Conservation (phyloP, 2,888 invertebrate species). For the Oligia strigilis region DNA sequence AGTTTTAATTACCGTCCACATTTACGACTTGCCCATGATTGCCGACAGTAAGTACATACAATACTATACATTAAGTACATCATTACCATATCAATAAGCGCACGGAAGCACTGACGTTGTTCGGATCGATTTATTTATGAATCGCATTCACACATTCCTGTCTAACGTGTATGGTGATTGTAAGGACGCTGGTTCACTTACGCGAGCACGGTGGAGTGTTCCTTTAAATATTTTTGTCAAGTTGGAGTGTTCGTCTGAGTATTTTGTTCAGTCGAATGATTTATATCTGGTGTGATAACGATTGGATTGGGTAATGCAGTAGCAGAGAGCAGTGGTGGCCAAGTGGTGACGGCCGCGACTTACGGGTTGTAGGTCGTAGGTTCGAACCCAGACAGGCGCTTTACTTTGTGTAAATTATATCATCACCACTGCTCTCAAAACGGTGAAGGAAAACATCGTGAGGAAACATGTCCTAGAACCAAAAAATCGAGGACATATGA, state of each 20-base stretch:
- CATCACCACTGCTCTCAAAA: too few species aligned
- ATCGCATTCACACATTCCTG: conserved; percentile 72
- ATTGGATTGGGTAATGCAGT: not conserved
- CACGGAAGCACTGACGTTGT: conserved; percentile 68
- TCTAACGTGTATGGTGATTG: conserved; percentile 65
- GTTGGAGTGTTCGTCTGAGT: not conserved
- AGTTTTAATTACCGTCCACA: conserved; percentile 32
- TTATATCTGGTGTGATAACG: not conserved
- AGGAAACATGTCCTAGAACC: too few species aligned
- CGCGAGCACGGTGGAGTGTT: conserved; percentile 15
- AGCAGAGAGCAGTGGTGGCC: not conserved
- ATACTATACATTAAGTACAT: conserved; percentile 56
- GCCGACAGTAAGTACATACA: conserved; percentile 45
- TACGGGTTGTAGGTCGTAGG: too few species aligned
- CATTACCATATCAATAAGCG: conserved; percentile 72
- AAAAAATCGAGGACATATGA: too few species aligned
- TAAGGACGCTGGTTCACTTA: conserved; percentile 40
- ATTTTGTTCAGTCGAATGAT: not conserved
- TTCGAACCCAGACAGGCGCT: too few species aligned
- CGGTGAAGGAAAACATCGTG: too few species aligned
- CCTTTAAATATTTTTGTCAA: not conserved
- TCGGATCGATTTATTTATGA: conserved; percentile 73
- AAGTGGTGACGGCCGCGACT: too few species aligned
- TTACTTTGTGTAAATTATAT: too few species aligned
- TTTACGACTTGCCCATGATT: conserved; percentile 31